Evolutionary conservation across 2,888 invertebrate species (phyloP).

Genomic region (Caenorhabditis zanzibari): DNA sequence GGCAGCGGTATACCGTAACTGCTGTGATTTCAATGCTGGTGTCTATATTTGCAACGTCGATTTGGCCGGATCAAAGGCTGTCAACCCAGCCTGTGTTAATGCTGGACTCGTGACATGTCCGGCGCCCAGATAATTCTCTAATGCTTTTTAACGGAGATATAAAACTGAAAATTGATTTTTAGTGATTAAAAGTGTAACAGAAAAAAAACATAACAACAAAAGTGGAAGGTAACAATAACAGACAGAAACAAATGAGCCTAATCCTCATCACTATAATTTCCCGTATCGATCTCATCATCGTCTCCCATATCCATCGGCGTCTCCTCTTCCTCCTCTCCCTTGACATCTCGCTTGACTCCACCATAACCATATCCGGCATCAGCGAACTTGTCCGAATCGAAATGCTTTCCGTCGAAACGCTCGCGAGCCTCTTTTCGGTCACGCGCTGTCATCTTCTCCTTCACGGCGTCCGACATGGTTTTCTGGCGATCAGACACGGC

Average conservation of each 20-base stretch:
- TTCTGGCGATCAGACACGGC: conserved; percentile 81
- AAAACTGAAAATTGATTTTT: conserved; percentile 9
- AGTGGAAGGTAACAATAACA: background rate
- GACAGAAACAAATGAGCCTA: background rate
- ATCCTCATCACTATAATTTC: conserved; percentile 56
- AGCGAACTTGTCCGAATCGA: conserved; percentile 58
- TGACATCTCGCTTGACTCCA: conserved; percentile 33
- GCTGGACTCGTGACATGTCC: conserved; percentile 61
- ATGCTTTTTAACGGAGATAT: background rate
- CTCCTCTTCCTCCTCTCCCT: conserved; percentile 47
- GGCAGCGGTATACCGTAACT: conserved; percentile 58
- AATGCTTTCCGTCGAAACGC: conserved; percentile 59
- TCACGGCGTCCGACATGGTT: conserved; percentile 65
- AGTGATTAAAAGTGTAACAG: conserved; percentile 10
- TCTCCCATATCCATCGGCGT: conserved; percentile 39
- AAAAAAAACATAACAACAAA: background rate
- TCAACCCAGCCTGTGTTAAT: conserved; percentile 59
- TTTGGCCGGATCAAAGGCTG: conserved; percentile 56
- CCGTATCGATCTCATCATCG: conserved; percentile 53
- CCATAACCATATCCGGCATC: conserved; percentile 50
- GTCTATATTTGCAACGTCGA: conserved; percentile 69
- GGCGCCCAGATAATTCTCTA: conserved; percentile 40
- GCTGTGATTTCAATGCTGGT: conserved; percentile 69
- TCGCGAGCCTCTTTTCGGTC: conserved; percentile 52
- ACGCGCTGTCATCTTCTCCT: conserved; percentile 64